Conservation (phyloP, 2,113 vertebrate genomes). For the Corvus hawaiiensis region DNA sequence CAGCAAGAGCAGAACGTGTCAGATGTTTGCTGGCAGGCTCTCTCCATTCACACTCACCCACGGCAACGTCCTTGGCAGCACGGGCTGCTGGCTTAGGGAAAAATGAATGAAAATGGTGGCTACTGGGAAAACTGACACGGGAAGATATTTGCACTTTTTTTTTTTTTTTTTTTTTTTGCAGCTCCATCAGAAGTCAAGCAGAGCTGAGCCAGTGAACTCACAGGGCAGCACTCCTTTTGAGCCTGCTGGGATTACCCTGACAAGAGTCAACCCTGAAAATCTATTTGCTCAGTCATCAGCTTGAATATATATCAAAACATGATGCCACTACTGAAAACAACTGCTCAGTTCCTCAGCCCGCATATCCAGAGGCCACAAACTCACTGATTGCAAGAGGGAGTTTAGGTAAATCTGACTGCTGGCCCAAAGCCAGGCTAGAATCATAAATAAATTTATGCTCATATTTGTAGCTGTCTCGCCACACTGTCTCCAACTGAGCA, state of each 20-base stretch:
- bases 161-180: background rate
- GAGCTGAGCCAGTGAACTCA: background rate
- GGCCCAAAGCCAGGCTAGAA: background rate
- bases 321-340: background rate
- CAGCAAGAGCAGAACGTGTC: background rate
- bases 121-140: background rate
- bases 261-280: background rate
- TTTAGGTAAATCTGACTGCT: background rate
- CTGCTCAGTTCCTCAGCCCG: background rate
- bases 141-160: background rate
- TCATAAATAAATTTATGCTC: background rate
- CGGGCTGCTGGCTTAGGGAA: background rate
- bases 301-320: background rate
- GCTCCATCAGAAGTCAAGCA: background rate
- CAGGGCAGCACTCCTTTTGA: conserved; percentile 10
- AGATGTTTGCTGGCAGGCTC: background rate
- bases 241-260: background rate
- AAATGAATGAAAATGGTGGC: conserved; percentile 16
- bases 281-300: background rate
- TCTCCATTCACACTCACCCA: background rate
- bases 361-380: background rate
- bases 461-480: background rate
- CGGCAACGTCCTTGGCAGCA: conserved; percentile 6
- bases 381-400: background rate
- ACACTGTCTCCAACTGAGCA: background rate